Conservation (phyloP, 2,797 vertebrate genomes). For the Pteropus rufus region DNA sequence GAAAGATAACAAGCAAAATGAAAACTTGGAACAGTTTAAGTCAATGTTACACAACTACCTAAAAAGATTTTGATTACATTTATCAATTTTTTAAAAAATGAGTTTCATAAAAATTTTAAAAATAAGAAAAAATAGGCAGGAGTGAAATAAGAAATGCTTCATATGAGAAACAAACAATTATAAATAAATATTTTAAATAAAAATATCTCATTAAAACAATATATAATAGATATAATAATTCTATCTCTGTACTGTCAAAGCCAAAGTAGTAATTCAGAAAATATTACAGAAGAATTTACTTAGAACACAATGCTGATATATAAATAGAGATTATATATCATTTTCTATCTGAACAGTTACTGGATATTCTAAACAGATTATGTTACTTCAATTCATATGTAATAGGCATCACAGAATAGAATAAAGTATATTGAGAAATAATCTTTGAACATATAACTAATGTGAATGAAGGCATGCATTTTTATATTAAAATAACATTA, state of each 20-base stretch:
- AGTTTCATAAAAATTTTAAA: background rate
- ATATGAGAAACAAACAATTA: background rate
- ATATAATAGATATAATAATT: background rate
- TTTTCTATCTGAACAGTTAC: background rate
- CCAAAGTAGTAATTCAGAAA: background rate
- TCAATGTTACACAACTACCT: background rate
- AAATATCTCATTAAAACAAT: background rate
- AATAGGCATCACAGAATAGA: background rate
- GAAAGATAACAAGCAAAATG: background rate
- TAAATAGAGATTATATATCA: background rate
- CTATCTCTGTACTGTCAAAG: background rate
- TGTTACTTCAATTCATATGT: background rate
- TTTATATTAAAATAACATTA: background rate
- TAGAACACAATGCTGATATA: background rate
- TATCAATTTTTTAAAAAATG: background rate
- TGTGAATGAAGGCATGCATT: background rate
- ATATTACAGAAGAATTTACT: background rate
- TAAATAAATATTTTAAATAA: background rate
- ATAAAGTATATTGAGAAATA: background rate
- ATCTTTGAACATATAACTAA: background rate
- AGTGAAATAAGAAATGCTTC: background rate
- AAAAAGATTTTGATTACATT: background rate
- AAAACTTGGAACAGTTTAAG: background rate
- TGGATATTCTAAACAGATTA: background rate
- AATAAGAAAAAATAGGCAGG: background rate